Evolutionary conservation across 2,797 vertebrate species (phyloP).

Genomic region (Coilia nasus): DNA sequence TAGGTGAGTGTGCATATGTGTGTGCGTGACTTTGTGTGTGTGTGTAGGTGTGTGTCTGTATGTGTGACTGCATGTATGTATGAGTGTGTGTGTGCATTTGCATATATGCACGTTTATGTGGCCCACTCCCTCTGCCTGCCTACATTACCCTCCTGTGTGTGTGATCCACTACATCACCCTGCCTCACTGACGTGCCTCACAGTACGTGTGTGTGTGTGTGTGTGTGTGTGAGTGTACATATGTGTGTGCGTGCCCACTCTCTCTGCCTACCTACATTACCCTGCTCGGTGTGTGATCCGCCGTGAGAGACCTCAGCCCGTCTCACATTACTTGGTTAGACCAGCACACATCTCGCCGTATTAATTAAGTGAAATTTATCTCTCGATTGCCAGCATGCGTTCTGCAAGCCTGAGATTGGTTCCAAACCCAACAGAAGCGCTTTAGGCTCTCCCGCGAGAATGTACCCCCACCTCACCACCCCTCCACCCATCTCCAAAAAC

Average conservation of each 20-base stretch:
- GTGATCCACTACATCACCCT: conserved; percentile 37
- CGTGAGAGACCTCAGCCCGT: conserved; percentile 39
- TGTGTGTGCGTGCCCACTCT: background rate
- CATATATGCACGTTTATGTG: background rate
- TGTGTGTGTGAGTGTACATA: background rate
- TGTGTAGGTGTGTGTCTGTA: background rate
- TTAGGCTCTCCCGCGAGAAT: conserved; percentile 27
- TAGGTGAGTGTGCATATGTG: background rate
- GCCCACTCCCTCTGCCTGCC: background rate
- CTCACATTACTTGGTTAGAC: conserved; percentile 48
- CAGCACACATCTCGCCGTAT: conserved; percentile 38
- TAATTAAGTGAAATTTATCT: conserved; percentile 50
- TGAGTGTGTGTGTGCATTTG: background rate
- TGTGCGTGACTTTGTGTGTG: too few species aligned
- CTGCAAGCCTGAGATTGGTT: conserved; percentile 15
- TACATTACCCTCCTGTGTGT: too few species aligned
- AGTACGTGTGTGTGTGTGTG: background rate
- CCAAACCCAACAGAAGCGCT: conserved; percentile 37
- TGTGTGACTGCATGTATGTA: background rate
- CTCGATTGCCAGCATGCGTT: conserved; percentile 10
- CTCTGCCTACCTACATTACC: conserved; percentile 30
- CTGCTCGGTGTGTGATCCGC: conserved; percentile 26
- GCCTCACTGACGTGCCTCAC: too few species aligned
- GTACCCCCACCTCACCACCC: background rate
- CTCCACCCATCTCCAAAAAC: background rate